These are phyloP conservation scores for Zhuqinia jingwanae DNA, from an alignment of 2,888 invertebrate genomes.

Conservation along the genomic window DNA sequence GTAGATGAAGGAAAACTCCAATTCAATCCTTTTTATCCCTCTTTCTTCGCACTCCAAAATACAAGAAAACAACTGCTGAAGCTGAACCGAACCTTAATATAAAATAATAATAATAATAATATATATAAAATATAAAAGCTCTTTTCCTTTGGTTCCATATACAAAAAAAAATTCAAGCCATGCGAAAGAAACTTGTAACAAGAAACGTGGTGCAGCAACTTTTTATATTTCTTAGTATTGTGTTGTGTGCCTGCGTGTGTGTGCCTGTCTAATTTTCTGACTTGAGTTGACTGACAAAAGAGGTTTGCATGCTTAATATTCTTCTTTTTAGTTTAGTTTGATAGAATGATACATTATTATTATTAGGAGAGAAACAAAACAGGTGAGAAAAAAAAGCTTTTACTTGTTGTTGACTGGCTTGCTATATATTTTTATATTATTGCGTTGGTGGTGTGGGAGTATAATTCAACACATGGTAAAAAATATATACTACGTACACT, in stretches of 20 bases:
- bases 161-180: too few species aligned
- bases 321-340: too few species aligned
- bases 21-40: slow-evolving; percentile 17
- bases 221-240: neutral
- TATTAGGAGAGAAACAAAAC: neutral
- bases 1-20: neutral
- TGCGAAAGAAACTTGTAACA: too few species aligned
- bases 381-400: slow-evolving; percentile 22
- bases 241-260: neutral
- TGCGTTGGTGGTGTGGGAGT: slow-evolving; percentile 31
- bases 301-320: slow-evolving; percentile 24
- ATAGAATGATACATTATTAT: slow-evolving; percentile 22
- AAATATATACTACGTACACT: neutral
- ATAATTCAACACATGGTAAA: neutral
- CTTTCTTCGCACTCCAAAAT: neutral
- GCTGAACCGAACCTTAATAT: too few species aligned
- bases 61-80: neutral
- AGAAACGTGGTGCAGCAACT: neutral
- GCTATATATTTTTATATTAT: neutral
- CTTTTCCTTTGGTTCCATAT: neutral
- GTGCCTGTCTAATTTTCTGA: neutral
- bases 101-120: too few species aligned
- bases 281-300: neutral
- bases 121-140: neutral
- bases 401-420: neutral